A percentile compares a stretch with the other conserved stretches of the same genome.
Evolutionary conservation across 1,140 invertebrate genomes (phyloP).

Genomic region (Pogonomyrmex barbatus): DNA sequence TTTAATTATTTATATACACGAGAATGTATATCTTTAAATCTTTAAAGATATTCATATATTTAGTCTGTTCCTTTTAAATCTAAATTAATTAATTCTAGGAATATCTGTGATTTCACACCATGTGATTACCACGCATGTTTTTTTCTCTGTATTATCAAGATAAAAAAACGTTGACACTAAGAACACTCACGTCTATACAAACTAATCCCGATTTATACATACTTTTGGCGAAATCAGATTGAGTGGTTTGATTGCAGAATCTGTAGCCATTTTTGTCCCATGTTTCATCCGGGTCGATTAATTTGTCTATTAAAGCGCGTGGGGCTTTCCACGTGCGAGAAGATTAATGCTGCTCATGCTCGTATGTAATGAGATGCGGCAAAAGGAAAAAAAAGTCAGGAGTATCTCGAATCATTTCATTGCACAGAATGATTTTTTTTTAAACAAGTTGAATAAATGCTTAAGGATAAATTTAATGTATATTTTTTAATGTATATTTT

Average conservation of each 20-base stretch:
- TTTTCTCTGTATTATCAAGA: not conserved
- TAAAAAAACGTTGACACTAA: constrained; percentile 1
- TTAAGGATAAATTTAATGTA: not conserved
- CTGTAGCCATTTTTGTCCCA: constrained; percentile 37
- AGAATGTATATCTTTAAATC: not conserved
- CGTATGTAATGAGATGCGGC: constrained; percentile 32
- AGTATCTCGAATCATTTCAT: constrained; percentile 19
- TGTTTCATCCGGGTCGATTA: constrained; percentile 46
- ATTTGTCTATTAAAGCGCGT: constrained; percentile 45
- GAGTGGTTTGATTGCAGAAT: constrained; percentile 66
- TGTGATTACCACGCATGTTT: not conserved
- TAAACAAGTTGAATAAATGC: not conserved
- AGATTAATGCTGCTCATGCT: constrained; percentile 51
- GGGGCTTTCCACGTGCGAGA: constrained; percentile 46
- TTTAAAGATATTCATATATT: not conserved
- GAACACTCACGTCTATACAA: constrained; percentile 15
- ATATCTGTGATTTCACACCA: not conserved
- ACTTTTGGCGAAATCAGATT: constrained; percentile 58
- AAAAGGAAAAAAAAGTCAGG: constrained; percentile 47
- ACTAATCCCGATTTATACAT: constrained; percentile 37
- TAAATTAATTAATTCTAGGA: not conserved
- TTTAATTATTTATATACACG: not conserved
- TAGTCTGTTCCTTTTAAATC: not conserved
- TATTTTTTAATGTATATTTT: not conserved
- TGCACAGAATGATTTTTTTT: constrained; percentile 14